Evolutionary conservation across 2,888 invertebrate species (phyloP).

Genomic region (Heteromurus nitidus): DNA sequence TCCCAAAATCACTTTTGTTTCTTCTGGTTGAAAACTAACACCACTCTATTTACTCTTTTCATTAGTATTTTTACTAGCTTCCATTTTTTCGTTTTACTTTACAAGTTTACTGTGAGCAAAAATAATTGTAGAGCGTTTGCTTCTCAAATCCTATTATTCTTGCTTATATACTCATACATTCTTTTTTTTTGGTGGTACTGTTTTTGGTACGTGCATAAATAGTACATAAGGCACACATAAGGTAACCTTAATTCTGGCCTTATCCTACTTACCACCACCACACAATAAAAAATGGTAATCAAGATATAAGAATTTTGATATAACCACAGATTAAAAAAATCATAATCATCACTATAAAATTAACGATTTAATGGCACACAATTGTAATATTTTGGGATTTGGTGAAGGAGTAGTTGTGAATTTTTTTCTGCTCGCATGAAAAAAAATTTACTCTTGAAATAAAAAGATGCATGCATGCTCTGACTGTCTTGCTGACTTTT

Average conservation of each 20-base stretch:
- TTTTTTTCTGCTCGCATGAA: too few species aligned
- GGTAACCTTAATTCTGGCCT: constrained; percentile 60
- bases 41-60: constrained; percentile 15
- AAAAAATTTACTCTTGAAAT: too few species aligned
- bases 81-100: not conserved
- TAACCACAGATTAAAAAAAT: constrained; percentile 10
- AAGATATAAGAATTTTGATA: constrained; percentile 11
- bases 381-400: too few species aligned
- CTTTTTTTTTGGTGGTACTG: not conserved
- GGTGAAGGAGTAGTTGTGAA: too few species aligned
- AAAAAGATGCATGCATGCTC: too few species aligned
- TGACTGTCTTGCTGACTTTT: too few species aligned
- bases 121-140: too few species aligned
- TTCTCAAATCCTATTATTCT: too few species aligned
- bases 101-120: not conserved
- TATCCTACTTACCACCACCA: constrained; percentile 51
- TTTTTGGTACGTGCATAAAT: not conserved
- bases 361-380: not conserved
- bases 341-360: not conserved
- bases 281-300: constrained; percentile 33
- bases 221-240: constrained; percentile 6
- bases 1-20: not conserved
- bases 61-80: not conserved
- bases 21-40: constrained; percentile 11
- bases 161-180: not conserved